Evolutionary conservation across 2,888 invertebrate species (phyloP), one percentile per base, ranked within the genome.

Genomic region (Standfussiana lucernea): DNA sequence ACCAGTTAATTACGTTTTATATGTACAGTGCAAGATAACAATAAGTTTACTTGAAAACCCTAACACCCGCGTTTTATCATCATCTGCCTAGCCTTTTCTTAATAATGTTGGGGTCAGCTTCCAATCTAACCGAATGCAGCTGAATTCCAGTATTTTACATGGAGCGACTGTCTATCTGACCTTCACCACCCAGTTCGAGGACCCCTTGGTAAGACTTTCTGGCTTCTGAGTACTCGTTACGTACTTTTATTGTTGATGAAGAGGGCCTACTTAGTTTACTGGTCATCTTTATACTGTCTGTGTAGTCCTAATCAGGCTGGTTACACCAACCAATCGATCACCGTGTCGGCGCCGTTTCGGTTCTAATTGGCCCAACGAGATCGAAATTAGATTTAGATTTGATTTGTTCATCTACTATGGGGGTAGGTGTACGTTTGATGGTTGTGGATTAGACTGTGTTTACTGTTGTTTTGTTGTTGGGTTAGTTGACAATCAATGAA

Each of bases 251-350:
- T 15, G 11, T 56, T 32, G 8, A 32, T 28, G 7, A 62, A 62
- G 37, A 24, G 11, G 24, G 35, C 24, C 0, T 37, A 18, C 7
- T 56, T n/a, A 18, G 8, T 18, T 18, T 64, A 64, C 64, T 64
- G n/a, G 7, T 40, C 40, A n/a, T 4, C 8, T 8, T 18, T 64
- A 7, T 13, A 64, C 64, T 40, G 40, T 64, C 40, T n/a, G 40
- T 28, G 40, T 62, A 80, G 89, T 42, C 77, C 90, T 81, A 79
- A 82, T 88, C 82, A 82, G 64, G 75, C 61, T 90, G 89, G 91
- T 56, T 53, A 76, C 42, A 72, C 76, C 77, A 86, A 90, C 88
- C 88, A 88, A 91, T 91, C 91, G 89, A 90, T 90, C 89, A 87
- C 61, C 72, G 70, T 78, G 80, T 78, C 81, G 85, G 70, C 77